Conservation (phyloP, 1,140 invertebrate species). For the Drosophila sechellia region DNA sequence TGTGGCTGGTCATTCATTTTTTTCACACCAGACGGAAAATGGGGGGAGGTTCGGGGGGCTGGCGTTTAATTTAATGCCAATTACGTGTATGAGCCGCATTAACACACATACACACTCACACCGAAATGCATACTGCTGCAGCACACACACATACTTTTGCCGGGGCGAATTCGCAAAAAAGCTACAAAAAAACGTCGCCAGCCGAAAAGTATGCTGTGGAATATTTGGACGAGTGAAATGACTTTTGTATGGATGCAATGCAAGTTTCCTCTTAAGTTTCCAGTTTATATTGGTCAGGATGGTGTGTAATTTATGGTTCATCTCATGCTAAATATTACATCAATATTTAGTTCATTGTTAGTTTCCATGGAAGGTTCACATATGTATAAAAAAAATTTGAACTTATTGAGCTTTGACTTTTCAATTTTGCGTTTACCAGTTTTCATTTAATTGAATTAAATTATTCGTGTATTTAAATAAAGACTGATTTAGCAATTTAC, state of each 20-base stretch:
- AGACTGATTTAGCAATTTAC: neutral
- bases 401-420: no score
- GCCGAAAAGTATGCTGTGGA: constrained; percentile 64
- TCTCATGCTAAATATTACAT: neutral
- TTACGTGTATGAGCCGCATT: constrained; percentile 82
- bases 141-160: constrained; percentile 53
- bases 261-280: neutral
- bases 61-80: constrained; percentile 82
- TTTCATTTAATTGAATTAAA: no score
- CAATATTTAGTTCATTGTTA: neutral
- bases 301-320: neutral
- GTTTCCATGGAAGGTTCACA: neutral
- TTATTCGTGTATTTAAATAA: neutral
- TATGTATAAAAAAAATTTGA: no score
- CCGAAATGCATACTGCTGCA: constrained; percentile 31
- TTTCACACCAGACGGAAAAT: constrained; percentile 38
- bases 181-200: constrained; percentile 31
- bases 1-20: constrained; percentile 64
- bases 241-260: no score
- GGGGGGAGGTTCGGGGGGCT: constrained; percentile 29
- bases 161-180: constrained; percentile 51
- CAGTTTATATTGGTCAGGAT: neutral
- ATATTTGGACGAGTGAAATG: constrained; percentile 11
- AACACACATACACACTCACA: constrained; percentile 44
- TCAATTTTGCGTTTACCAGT: no score